Evolutionary conservation across 92 coral and sea anemone genomes (phyloP).

Genomic region (Meandrina meandrites): DNA sequence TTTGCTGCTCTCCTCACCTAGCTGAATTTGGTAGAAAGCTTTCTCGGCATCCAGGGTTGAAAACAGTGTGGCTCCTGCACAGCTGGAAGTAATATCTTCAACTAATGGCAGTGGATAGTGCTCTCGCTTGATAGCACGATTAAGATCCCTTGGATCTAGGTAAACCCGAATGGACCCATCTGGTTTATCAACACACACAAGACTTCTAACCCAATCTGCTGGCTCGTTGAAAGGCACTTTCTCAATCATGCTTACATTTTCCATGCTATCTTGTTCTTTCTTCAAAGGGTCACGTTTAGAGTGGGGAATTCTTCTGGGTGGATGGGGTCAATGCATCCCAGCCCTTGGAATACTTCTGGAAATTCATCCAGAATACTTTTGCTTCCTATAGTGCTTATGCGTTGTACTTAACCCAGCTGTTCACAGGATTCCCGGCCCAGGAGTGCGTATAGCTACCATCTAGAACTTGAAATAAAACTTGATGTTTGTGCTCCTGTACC

Average conservation of each 20-base stretch:
- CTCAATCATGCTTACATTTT: slow-evolving; percentile 13
- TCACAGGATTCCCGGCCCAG: background rate
- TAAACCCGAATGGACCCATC: slow-evolving; percentile 38
- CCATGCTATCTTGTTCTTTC: slow-evolving; percentile 35
- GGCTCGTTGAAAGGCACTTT: slow-evolving; percentile 37
- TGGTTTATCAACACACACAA: slow-evolving; percentile 41
- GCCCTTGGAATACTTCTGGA: background rate
- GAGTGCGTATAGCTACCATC: background rate
- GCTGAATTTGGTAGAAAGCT: too few relatives aligned
- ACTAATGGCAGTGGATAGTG: slow-evolving; percentile 38
- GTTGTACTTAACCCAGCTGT: background rate
- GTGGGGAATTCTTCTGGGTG: slow-evolving; percentile 50
- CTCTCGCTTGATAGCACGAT: slow-evolving; percentile 17
- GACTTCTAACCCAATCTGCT: slow-evolving; percentile 39
- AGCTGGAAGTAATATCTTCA: background rate
- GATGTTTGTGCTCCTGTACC: background rate
- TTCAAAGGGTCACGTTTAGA: slow-evolving; percentile 24
- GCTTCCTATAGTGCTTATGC: background rate
- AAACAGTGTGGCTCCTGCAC: too few relatives aligned
- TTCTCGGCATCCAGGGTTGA: too few relatives aligned
- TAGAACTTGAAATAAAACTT: background rate
- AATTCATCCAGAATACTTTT: background rate
- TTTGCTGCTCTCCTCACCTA: too few relatives aligned
- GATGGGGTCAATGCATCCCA: slow-evolving; percentile 36
- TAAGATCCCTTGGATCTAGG: slow-evolving; percentile 35